A percentile compares a stretch with the other conserved stretches of the same genome.
phyloP scores from a whole-genome alignment of 2,797 vertebrate species.

The Sebastes kiyomatsui region DNA sequence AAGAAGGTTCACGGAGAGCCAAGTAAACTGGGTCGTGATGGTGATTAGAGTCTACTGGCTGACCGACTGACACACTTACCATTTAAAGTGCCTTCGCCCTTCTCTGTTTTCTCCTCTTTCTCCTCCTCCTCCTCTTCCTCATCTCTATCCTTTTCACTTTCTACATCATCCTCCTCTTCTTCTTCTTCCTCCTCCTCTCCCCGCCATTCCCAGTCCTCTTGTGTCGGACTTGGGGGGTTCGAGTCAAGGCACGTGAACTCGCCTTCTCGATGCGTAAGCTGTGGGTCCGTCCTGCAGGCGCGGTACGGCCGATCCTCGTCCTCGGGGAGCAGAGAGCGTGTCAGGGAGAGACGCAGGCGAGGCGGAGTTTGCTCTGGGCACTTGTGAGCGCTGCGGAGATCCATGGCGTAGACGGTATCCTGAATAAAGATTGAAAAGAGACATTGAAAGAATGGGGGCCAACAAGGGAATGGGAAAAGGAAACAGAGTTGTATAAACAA shows the following conservation, averaged over 20 bases:
- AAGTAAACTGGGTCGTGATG: slow-evolving; percentile 2
- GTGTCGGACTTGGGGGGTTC: slow-evolving; percentile 45
- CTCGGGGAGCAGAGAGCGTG: slow-evolving; percentile 79
- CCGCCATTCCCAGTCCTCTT: slow-evolving; percentile 69
- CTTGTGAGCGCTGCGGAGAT: slow-evolving; percentile 95
- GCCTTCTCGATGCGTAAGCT: slow-evolving; percentile 30
- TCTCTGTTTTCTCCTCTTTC: slow-evolving; percentile 39
- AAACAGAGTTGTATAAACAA: not conserved
- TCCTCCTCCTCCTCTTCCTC: slow-evolving; percentile 28
- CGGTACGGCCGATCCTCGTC: slow-evolving; percentile 49
- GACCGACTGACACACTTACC: slow-evolving; percentile 72
- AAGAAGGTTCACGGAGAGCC: not conserved
- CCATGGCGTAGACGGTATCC: slow-evolving; percentile 91
- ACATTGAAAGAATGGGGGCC: not conserved
- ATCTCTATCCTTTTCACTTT: slow-evolving; percentile 36
- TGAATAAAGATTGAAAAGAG: slow-evolving; percentile 49
- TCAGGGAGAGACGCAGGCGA: slow-evolving; percentile 90
- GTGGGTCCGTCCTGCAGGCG: slow-evolving; percentile 21
- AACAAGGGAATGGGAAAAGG: not conserved
- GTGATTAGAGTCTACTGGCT: slow-evolving; percentile 33
- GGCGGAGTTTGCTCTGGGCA: slow-evolving; percentile 79
- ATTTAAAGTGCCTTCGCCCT: slow-evolving; percentile 45
- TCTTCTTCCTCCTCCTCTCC: slow-evolving; percentile 55
- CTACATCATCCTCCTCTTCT: slow-evolving; percentile 22
- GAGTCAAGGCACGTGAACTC: slow-evolving; percentile 47